Conservation (phyloP, 2,888 invertebrate species). For the Euplexia lucipara region DNA sequence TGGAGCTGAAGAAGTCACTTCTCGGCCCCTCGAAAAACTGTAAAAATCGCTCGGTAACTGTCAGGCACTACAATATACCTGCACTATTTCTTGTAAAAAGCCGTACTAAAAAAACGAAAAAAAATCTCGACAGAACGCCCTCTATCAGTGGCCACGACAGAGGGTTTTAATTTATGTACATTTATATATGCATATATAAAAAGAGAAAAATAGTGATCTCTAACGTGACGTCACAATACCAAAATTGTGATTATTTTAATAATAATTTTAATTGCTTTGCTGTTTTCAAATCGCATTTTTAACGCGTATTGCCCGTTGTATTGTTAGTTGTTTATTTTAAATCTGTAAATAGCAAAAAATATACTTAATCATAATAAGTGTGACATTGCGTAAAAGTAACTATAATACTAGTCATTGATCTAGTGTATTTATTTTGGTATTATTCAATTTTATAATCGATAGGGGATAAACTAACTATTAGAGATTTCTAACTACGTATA, state of each 20-base stretch:
- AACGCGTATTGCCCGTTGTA: constrained; percentile 80
- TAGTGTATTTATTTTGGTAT: constrained; percentile 88
- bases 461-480: constrained; percentile 64
- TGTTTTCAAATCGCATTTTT: constrained; percentile 83
- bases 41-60: constrained; percentile 87
- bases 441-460: constrained; percentile 70
- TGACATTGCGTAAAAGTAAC: constrained; percentile 83
- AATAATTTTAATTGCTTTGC: constrained; percentile 76
- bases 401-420: constrained; percentile 90
- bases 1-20: constrained; percentile 75
- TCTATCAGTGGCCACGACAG: constrained; percentile 89
- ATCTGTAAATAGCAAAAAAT: constrained; percentile 70
- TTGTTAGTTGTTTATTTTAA: constrained; percentile 75
- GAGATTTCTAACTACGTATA: constrained; percentile 61
- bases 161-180: constrained; percentile 76
- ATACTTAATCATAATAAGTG: constrained; percentile 74
- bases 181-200: constrained; percentile 90
- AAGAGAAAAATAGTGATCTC: constrained; percentile 86
- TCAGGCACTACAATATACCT: constrained; percentile 81
- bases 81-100: constrained; percentile 86
- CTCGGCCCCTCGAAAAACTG: constrained; percentile 82
- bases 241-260: constrained; percentile 82
- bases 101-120: constrained; percentile 82
- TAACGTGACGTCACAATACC: constrained; percentile 89
- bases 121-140: constrained; percentile 83